Base-by-base conservation (phyloP, 1,140 invertebrate genomes). In the Anastrepha obliqua region DNA sequence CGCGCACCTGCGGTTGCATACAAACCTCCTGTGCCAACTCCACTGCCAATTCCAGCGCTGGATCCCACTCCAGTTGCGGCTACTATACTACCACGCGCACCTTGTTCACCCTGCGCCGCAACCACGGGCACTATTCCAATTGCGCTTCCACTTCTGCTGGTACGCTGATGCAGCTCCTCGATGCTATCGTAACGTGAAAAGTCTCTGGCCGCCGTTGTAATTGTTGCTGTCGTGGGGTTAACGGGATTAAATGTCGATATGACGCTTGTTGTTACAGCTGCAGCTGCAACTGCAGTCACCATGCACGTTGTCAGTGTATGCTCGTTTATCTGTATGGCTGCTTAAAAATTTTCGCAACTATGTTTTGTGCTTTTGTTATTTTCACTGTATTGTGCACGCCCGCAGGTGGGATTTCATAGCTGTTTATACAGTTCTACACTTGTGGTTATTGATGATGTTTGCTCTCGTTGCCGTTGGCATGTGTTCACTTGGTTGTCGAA, bases 181-280 rank as follows among this genome's bases (percentile, higher is more conserved):
- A 92, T 89, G 88, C 90, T 91, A 91, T 92, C 91, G 90, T 91
- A 92, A 91, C 91, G 91, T 87, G 91, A 92, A 89, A 91, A 92
- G 89, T 91, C 91, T 91, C 91, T 90, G 89, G 91, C 91, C 91
- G 91, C 91, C 91, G 91, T 92, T 89, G 88, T 90, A 91, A 81
- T 88, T 47, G 62, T 62, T 85, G 86, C 67, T 29, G 70, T 47
- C 29, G 70, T 6, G 13, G 60, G 58, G 44, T 64, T 87, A 20
- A 44, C 51, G 3, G 70, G 9, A 47, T n/a, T n/a, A 59, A 78
- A 55, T 62, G 86, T 67, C 9, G 62, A 5, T n/a, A 62, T 51
- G 11, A 39, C 59, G 64, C 39, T 87, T 7, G 47, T 39, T 51
- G 86, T 81, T 78, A 15, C 51, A 4, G 86, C 62, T 13, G 59